phyloP scores from a whole-genome alignment of 1,140 invertebrate species.

The Papilio polytes region DNA sequence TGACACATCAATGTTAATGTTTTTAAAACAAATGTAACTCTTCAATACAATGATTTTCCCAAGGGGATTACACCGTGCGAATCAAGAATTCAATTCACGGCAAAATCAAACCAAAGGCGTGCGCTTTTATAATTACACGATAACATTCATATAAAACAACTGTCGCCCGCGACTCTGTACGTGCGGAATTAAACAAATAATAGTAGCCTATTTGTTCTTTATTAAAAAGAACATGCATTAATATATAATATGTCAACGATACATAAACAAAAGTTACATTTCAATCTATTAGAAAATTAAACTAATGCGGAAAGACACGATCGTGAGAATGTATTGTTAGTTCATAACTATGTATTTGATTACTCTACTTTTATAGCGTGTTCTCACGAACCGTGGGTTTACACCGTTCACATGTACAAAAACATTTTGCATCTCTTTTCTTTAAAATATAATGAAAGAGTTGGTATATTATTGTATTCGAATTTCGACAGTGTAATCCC shows the following conservation, averaged over 20 bases:
- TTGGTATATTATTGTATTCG: neutral
- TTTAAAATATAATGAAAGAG: neutral
- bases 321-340: neutral
- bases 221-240: too few species aligned
- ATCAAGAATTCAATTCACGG: slow-evolving; percentile 6
- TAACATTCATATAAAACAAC: slow-evolving; percentile 1
- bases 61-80: neutral
- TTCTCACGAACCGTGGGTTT: neutral
- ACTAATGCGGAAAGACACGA: neutral
- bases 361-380: neutral
- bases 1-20: neutral
- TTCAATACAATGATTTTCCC: neutral
- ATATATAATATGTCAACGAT: too few species aligned
- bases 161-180: too few species aligned
- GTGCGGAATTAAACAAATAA: too few species aligned
- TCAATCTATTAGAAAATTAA: neutral
- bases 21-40: neutral
- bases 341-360: neutral
- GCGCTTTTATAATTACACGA: neutral
- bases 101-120: slow-evolving; percentile 1
- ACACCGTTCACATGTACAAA: neutral
- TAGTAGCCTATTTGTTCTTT: too few species aligned
- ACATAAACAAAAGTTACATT: neutral
- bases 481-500: neutral
- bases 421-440: neutral